These are phyloP conservation scores for Larimichthys polyactis DNA, from an alignment of 2,113 vertebrate genomes.

Conservation along the genomic window DNA sequence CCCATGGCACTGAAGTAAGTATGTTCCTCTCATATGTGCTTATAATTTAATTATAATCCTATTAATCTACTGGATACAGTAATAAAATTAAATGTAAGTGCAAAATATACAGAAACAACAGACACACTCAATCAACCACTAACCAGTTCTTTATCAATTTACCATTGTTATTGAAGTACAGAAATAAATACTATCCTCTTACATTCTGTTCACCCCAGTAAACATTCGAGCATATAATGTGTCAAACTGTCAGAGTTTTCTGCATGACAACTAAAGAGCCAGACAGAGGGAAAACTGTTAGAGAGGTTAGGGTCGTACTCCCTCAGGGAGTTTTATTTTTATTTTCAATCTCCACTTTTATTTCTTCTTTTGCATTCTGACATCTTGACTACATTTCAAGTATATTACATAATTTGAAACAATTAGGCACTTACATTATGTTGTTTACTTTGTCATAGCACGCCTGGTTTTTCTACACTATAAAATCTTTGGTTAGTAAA, in stretches of 20 bases:
- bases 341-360: slow-evolving; percentile 13
- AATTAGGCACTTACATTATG: neutral
- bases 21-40: neutral
- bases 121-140: neutral
- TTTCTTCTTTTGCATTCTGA: slow-evolving; percentile 24
- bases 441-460: neutral
- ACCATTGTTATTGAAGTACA: neutral
- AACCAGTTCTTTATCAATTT: neutral
- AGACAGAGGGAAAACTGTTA: slow-evolving; percentile 3
- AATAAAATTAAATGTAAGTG: neutral
- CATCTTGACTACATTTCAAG: slow-evolving; percentile 17
- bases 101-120: neutral
- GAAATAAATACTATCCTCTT: neutral
- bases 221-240: slow-evolving; percentile 5
- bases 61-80: neutral
- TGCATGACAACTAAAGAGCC: slow-evolving; percentile 1
- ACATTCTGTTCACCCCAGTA: neutral
- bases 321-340: slow-evolving; percentile 6
- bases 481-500: neutral
- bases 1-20: no score
- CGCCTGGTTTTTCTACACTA: neutral
- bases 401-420: slow-evolving; percentile 11
- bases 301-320: slow-evolving; percentile 2
- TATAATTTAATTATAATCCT: neutral
- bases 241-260: slow-evolving; percentile 25